A percentile compares a stretch with the other conserved stretches of the same genome.
phyloP scores from a whole-genome alignment of 2,888 invertebrate species.

The Acanthopleura granulata region DNA sequence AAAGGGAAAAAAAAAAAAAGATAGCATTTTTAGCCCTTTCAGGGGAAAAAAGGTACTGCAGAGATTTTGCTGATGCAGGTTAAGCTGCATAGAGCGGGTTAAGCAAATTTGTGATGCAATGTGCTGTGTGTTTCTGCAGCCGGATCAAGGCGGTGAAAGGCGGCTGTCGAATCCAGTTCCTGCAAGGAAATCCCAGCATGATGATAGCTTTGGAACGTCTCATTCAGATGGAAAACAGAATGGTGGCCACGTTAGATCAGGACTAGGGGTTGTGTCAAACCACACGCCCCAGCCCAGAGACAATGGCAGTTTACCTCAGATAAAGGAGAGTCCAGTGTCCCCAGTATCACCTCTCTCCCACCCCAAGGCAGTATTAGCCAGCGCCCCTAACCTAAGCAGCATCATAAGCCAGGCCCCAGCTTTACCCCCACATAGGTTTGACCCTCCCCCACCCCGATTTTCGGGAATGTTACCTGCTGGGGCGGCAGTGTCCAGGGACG shows the following conservation, averaged over 20 bases:
- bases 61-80: too few relatives aligned
- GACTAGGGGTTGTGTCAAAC: background rate
- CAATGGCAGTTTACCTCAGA: conserved; percentile 13
- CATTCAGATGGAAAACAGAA: conserved; percentile 7
- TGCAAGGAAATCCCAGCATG: conserved; percentile 35
- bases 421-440: conserved; percentile 23
- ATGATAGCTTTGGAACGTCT: conserved; percentile 14
- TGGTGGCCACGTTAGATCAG: background rate
- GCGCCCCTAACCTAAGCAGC: conserved; percentile 22
- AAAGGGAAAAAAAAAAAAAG: too few relatives aligned
- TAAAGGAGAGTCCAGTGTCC: background rate
- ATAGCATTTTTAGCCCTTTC: too few relatives aligned
- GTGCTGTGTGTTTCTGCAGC: background rate
- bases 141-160: conserved; percentile 37
- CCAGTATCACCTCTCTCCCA: conserved; percentile 4
- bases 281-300: background rate
- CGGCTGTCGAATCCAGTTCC: conserved; percentile 44
- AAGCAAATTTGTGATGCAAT: background rate
- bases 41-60: too few relatives aligned
- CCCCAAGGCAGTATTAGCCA: conserved; percentile 28
- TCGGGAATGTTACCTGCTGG: conserved; percentile 32
- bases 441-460: conserved; percentile 13
- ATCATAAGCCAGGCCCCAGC: conserved; percentile 16
- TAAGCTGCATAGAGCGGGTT: too few relatives aligned
- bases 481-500: conserved; percentile 33